A percentile compares a stretch with the other conserved stretches of the same genome.
Evolutionary conservation across 2,113 vertebrate species (phyloP).

Genomic region (Ctenomys sociabilis): DNA sequence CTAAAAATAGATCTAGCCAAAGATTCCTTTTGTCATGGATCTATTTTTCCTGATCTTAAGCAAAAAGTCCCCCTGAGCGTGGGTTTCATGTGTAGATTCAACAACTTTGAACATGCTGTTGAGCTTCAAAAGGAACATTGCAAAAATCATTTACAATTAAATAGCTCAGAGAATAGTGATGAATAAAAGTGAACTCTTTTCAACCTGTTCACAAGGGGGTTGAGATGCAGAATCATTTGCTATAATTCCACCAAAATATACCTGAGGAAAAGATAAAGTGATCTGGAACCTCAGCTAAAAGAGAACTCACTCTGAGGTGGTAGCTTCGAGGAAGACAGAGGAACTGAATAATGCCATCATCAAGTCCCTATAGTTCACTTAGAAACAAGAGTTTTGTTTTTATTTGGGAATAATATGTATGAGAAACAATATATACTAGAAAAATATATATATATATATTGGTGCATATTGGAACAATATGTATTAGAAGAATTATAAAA

Average conservation of each 20-base stretch:
- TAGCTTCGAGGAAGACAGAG: not conserved
- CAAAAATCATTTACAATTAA: constrained; percentile 12
- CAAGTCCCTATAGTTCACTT: not conserved
- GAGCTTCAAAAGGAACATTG: not conserved
- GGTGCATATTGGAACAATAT: not conserved
- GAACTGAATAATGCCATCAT: not conserved
- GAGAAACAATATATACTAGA: not conserved
- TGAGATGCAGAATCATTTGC: not conserved
- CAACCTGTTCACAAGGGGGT: not conserved
- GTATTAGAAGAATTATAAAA: not conserved
- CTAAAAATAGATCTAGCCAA: constrained; percentile 7
- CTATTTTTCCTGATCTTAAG: constrained; percentile 41
- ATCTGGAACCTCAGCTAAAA: not conserved
- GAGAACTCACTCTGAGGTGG: not conserved
- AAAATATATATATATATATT: not conserved
- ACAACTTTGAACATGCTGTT: not conserved
- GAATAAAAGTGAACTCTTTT: not conserved
- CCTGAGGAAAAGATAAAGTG: not conserved
- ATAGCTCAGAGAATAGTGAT: not conserved
- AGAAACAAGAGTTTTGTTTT: not conserved
- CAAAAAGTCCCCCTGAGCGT: not conserved
- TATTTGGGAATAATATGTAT: not conserved
- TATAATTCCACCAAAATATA: not conserved
- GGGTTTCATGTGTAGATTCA: not conserved
- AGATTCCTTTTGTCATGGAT: constrained; percentile 27